Base-by-base conservation (phyloP, 2,888 invertebrate species). In the Holacanthella duospinosa region DNA sequence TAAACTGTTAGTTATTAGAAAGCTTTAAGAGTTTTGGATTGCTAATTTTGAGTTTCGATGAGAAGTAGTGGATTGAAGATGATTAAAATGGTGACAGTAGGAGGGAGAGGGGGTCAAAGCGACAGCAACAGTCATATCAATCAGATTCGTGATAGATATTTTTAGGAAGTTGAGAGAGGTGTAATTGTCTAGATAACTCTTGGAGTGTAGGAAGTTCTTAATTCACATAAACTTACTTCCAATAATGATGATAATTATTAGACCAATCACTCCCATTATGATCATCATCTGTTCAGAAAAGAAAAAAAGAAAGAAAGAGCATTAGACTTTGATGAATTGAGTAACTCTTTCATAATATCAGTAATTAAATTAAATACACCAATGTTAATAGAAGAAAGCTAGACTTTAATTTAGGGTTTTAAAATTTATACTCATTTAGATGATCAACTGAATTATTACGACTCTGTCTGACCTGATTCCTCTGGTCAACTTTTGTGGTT, bases 211-310 rank as follows among this genome's bases (percentile, higher is more conserved):
- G 12, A 21, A 24, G 9, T 55, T 26, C 55, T 9, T 43, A 43
- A 29, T 62, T 62, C 62, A 63, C 60, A 62, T 54, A 57, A 66
- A 77, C 78, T 78, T 77, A 78, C 78, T 77, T 65, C 76, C 75
- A 66, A 78, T 78, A 65, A 78, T 78, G 63, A 77, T 76, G 69
- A 78, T 75, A 60, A 78, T 76, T 61, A 77, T 75, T 67, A 78
- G 62, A 63, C 75, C 74, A 63, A 78, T 74, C 64, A 74, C 70
- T 65, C 77, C 77, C 67, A 78, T 73, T 66, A 78, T 77, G 67
- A 75, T 73, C 77, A 77, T 77, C 78, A 78, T 78, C 78, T 78
- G 75, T 63, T 75, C 75, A 59, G 43, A 65, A 60, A 69, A 64
- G 21, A 9, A 48, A 48, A 48, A 48, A 48, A 48, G 26, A 16